A percentile compares a stretch with the other conserved stretches of the same genome.
phyloP scores from a whole-genome alignment of 2,888 invertebrate species.

The Lycophotia porphyrea region DNA sequence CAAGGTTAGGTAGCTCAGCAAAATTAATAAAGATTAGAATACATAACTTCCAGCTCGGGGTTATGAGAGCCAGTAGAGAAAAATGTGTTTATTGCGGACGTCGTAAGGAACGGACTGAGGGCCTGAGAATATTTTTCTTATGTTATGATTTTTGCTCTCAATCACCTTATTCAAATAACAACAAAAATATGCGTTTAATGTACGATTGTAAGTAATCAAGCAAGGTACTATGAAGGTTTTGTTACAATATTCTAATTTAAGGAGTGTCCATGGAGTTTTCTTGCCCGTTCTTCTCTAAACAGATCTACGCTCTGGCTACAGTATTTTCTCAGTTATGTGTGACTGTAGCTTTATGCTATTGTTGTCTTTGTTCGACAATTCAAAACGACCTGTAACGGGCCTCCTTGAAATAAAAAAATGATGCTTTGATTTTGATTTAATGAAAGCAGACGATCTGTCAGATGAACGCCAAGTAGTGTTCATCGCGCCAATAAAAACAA shows the following conservation, averaged over 20 bases:
- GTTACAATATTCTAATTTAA: too few species aligned
- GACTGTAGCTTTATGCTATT: too few species aligned
- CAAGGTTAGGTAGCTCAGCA: constrained; percentile 46
- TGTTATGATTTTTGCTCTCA: constrained; percentile 18
- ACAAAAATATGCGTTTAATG: background rate
- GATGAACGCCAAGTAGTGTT: background rate
- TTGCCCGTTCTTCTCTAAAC: too few species aligned
- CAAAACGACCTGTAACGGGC: too few species aligned
- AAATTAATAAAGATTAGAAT: constrained; percentile 60
- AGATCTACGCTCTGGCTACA: too few species aligned
- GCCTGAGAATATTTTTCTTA: constrained; percentile 17
- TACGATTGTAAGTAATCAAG: background rate
- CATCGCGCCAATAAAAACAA: background rate
- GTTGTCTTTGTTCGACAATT: too few species aligned
- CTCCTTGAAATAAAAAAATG: too few species aligned
- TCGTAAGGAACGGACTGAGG: constrained; percentile 18
- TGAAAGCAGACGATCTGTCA: background rate
- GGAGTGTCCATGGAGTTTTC: too few species aligned
- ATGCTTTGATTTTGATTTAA: too few species aligned
- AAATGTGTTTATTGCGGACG: constrained; percentile 44
- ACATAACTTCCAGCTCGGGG: constrained; percentile 52
- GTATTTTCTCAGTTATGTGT: too few species aligned
- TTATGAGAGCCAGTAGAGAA: constrained; percentile 49
- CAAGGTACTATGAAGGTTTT: background rate
- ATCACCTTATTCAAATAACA: background rate